Base-by-base conservation (phyloP, 2,888 invertebrate genomes). In the Plebejus anna region DNA sequence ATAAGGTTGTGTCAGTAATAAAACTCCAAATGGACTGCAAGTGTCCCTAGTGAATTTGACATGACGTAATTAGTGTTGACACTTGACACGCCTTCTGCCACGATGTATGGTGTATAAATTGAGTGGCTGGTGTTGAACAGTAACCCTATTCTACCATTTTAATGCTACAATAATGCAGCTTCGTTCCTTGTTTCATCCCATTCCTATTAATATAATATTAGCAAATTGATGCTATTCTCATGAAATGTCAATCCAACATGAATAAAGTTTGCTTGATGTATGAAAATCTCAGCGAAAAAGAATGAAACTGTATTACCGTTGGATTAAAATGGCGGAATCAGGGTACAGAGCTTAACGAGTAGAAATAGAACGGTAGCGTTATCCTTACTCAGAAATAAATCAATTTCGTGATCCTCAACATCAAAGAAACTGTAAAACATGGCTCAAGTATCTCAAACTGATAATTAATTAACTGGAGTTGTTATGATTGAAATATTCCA, bases 401-500 rank as follows among this genome's bases (percentile, higher is more conserved):
- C 47, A 61, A 42, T 75, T 22, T 71, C 28, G 76, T 42, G 22
- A 71, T 57, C 76, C 71, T 28, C 28, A 59, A 47, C 42, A 36
- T 71, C 22, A 59, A 73, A 73, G 73, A 13, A 73, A 76, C 59
- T 55, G 36, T n/a, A 72, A 72, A 78, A 70, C 76, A 81, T 81
- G 76, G 80, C 79, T 81, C 80, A 83, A 82, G 81, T 81, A 82
- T 81, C 82, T 80, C 81, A 84, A 85, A 84, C 78, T 77, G 77
- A 77, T 80, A 79, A 82, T 84, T 88, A 90, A 89, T 88, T 89
- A 86, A 86, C 82, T 83, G 82, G 82, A 80, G 79, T 82, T 83
- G 83, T 82, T 84, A 81, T 83, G 87, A 90, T 87, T 86, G 88
- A 89, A 89, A 89, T 86, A 84, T 87, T 83, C 83, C 82, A 80